These are phyloP conservation scores for Onthophagus taurus DNA, from an alignment of 1,140 invertebrate genomes.

Conservation along the genomic window DNA sequence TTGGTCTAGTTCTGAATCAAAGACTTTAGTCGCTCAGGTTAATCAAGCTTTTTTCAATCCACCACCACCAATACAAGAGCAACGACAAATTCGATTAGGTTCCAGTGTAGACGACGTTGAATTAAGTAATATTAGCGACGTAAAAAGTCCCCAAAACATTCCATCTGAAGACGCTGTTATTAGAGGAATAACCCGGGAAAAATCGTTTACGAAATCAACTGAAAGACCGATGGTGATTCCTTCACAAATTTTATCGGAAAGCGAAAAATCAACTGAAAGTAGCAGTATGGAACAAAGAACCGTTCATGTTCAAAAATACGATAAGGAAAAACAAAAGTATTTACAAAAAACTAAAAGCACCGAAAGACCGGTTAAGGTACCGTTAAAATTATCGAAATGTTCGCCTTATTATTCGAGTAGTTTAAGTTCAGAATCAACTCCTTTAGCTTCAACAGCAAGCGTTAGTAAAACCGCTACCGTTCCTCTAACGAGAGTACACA, in stretches of 20 bases:
- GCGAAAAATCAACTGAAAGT: slow-evolving; percentile 31
- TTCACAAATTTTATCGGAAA: slow-evolving; percentile 28
- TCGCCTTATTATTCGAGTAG: slow-evolving; percentile 62
- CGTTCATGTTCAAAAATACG: slow-evolving; percentile 31
- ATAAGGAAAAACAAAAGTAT: slow-evolving; percentile 34
- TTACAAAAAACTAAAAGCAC: slow-evolving; percentile 30
- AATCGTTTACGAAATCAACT: slow-evolving; percentile 29
- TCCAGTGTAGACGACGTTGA: slow-evolving; percentile 30
- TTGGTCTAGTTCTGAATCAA: slow-evolving; percentile 34
- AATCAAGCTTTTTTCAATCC: slow-evolving; percentile 22
- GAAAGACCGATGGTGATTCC: slow-evolving; percentile 32
- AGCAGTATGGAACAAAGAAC: slow-evolving; percentile 34
- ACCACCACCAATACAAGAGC: slow-evolving; percentile 2
- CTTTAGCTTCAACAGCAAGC: slow-evolving; percentile 37
- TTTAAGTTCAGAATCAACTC: slow-evolving; percentile 55
- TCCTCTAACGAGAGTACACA: slow-evolving; percentile 32
- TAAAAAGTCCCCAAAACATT: slow-evolving; percentile 31
- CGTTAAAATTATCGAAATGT: slow-evolving; percentile 50
- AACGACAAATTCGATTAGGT: slow-evolving; percentile 23
- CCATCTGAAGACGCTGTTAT: slow-evolving; percentile 30
- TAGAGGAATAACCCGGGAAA: slow-evolving; percentile 13
- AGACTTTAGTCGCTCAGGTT: slow-evolving; percentile 25
- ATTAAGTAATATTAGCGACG: slow-evolving; percentile 17
- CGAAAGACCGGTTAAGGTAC: slow-evolving; percentile 42
- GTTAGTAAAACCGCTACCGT: slow-evolving; percentile 36